Base-by-base conservation (phyloP, 2,888 invertebrate genomes). In the Eugnorisma glareosa region DNA sequence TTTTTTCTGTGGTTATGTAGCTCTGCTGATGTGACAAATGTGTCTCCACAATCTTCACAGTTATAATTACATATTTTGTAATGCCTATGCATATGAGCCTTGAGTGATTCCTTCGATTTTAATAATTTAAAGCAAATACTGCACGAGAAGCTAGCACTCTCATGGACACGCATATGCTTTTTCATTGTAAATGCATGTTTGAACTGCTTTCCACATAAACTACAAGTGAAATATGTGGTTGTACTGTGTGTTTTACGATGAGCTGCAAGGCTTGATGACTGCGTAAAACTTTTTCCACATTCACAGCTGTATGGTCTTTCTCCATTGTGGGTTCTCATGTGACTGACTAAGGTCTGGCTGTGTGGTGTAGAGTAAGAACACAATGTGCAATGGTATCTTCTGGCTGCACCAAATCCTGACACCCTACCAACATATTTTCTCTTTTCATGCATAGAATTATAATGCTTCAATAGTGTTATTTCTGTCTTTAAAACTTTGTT, bases 31-130 rank as follows among this genome's bases (percentile, higher is more conserved):
- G 97, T 95, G 5, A 97, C 95, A 93, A 97, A 97, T 67, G 94
- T 95, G 64, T 92, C 92, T 21, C 97, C 97, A 90, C 97, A 97
- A 59, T 94, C 94, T 86, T 97, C 96, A 90, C 97, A 97, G 77
- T 92, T 97, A 77, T 92, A 97, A 85, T 97, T 96, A 67, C 92
- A 92, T 64, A 97, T 93, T 83, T 96, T 96, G 70, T 94, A 94
- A 89, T 97, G 97, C 57, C 97, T 91, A 74, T 93, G 93, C 91
- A 95, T 93, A 79, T 97, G 97, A 67, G 93, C 93, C 75, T 93
- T 92, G 28, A 96, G 89, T 18, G 95, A 93, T 67, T 93, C 93
- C 69, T 94, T 94, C 0, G 96, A 94, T 90, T 97, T 97, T 31
- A 97, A 90, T 54, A 86, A 86, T 87, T 96, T 96, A n/a, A 92